Conservation (phyloP, 2,797 vertebrate genomes). For the Pempheris klunzingeri region DNA sequence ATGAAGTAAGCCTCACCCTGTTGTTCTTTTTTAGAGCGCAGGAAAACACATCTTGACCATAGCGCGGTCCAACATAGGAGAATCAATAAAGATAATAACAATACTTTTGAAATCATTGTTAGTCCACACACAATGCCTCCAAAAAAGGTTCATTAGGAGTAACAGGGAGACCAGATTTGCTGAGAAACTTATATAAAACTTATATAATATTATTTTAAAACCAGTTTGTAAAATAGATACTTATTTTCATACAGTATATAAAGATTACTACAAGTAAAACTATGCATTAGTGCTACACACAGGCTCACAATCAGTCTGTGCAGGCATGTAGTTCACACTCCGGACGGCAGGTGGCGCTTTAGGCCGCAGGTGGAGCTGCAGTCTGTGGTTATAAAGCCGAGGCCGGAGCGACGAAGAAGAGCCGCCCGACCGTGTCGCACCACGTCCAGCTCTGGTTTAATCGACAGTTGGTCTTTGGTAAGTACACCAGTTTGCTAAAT, state of each 20-base stretch:
- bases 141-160: not conserved
- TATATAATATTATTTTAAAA: too few species aligned
- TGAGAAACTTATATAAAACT: not conserved
- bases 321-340: conserved; percentile 17
- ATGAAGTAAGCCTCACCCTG: not conserved
- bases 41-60: not conserved
- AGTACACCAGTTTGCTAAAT: conserved; percentile 1
- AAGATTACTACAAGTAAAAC: too few species aligned
- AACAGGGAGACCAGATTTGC: not conserved
- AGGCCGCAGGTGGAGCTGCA: conserved; percentile 24
- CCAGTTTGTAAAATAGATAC: not conserved
- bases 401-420: not conserved
- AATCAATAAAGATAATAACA: not conserved
- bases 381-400: not conserved
- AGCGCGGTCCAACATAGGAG: not conserved
- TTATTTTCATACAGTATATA: not conserved
- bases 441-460: not conserved
- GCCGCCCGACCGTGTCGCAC: conserved; percentile 18
- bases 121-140: not conserved
- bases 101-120: not conserved
- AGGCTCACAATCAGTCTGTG: not conserved
- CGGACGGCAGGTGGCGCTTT: conserved; percentile 38
- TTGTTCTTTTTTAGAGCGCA: not conserved
- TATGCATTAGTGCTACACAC: not conserved
- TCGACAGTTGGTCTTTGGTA: conserved; percentile 38